phyloP scores from a whole-genome alignment of 2,113 vertebrate species.

The Labeo rohita region DNA sequence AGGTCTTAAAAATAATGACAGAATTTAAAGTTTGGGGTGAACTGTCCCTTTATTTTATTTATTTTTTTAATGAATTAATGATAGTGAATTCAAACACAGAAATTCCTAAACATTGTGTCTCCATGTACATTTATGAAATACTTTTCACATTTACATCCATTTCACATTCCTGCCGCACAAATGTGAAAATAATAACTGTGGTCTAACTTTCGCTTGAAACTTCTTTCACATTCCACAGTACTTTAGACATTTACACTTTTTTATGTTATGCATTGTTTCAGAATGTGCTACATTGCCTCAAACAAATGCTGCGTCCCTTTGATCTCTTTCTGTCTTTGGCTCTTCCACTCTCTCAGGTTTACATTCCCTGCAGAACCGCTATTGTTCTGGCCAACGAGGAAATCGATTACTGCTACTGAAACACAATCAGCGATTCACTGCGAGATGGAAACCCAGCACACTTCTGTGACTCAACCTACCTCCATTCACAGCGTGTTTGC shows the following conservation, averaged over 20 bases:
- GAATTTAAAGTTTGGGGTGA: no score
- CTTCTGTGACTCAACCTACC: conserved; percentile 17
- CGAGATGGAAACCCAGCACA: conserved; percentile 58
- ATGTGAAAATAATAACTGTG: not conserved
- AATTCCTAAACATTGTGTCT: not conserved
- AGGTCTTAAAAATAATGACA: no score
- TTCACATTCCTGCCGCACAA: not conserved
- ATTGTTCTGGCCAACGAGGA: conserved; percentile 80
- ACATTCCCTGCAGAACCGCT: conserved; percentile 82
- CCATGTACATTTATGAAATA: not conserved
- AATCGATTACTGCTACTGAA: conserved; percentile 79
- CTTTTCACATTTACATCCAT: not conserved
- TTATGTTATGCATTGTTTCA: conserved; percentile 9
- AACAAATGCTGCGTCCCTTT: conserved; percentile 44
- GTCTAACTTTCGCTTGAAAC: not conserved
- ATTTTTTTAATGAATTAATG: not conserved
- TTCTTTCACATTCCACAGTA: conserved; percentile 5
- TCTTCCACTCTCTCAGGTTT: conserved; percentile 71
- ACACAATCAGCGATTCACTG: conserved; percentile 66
- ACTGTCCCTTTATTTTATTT: no score
- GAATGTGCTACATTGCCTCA: conserved; percentile 22
- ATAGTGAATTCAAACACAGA: not conserved
- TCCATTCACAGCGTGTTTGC: not conserved
- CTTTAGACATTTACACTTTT: not conserved
- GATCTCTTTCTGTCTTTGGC: conserved; percentile 45